These are phyloP conservation scores for Rotaria sp. DNA, from an alignment of 2,888 invertebrate genomes.

Conservation along the genomic window DNA sequence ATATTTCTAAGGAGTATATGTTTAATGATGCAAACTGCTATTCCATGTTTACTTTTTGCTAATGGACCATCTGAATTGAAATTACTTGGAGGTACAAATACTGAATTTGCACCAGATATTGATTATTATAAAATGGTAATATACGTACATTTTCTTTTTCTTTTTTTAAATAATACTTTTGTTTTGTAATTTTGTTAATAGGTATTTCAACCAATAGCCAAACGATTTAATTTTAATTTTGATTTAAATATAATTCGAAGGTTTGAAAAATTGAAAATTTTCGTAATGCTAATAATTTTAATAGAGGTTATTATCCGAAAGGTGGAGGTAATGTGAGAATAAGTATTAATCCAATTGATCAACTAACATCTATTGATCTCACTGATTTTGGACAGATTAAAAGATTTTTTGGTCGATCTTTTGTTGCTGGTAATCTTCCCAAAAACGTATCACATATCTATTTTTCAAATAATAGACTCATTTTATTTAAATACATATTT, in stretches of 20 bases:
- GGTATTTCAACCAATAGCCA: slow-evolving; percentile 67
- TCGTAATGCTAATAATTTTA: slow-evolving; percentile 32
- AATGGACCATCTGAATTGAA: slow-evolving; percentile 58
- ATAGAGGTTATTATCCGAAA: slow-evolving; percentile 72
- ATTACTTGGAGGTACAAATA: slow-evolving; percentile 77
- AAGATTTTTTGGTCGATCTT: slow-evolving; percentile 69
- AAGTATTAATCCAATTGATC: slow-evolving; percentile 61
- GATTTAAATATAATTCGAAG: slow-evolving; percentile 64
- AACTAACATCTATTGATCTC: slow-evolving; percentile 60
- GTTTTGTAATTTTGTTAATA: too few relatives aligned
- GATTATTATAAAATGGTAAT: slow-evolving; percentile 66
- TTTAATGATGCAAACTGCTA: slow-evolving; percentile 71
- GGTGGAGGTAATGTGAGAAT: slow-evolving; percentile 75
- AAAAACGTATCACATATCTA: not conserved
- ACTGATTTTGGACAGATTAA: slow-evolving; percentile 61
- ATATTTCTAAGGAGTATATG: slow-evolving; percentile 65
- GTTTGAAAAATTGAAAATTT: slow-evolving; percentile 45
- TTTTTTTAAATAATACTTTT: not conserved
- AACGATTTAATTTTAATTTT: slow-evolving; percentile 70
- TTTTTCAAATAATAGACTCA: too few relatives aligned
- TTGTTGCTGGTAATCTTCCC: slow-evolving; percentile 64
- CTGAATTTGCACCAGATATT: slow-evolving; percentile 80
- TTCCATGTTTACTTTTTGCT: slow-evolving; percentile 71
- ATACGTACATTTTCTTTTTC: too few relatives aligned
- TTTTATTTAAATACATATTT: too few relatives aligned